Conservation (phyloP, 2,113 vertebrate species). For the Trogon melanurus region DNA sequence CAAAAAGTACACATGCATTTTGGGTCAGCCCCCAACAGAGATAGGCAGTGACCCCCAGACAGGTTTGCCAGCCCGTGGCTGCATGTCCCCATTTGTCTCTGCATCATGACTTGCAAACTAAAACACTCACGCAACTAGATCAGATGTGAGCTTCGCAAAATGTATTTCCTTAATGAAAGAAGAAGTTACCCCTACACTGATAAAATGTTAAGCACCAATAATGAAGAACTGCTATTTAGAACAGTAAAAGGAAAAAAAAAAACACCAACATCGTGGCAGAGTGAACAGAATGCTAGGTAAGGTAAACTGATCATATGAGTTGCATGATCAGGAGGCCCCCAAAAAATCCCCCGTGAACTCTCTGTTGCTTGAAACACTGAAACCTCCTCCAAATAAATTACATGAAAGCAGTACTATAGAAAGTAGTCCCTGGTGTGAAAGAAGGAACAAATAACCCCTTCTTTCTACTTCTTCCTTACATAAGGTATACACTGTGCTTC, state of each 20-base stretch:
- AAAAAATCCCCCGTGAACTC: fast-evolving
- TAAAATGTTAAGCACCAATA: background rate
- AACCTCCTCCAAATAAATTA: background rate
- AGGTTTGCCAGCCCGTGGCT: background rate
- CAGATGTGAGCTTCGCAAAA: background rate
- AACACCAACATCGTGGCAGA: background rate
- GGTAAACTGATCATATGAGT: background rate
- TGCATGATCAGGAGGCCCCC: background rate
- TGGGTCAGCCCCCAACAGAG: background rate
- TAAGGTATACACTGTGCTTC: background rate
- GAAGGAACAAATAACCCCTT: background rate
- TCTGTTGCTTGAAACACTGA: background rate
- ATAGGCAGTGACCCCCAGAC: fast-evolving
- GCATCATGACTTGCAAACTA: background rate
- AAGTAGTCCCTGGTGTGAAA: background rate
- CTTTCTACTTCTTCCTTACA: background rate
- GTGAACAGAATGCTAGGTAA: background rate
- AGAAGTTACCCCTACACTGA: background rate
- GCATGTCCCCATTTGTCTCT: background rate
- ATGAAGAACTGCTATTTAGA: background rate
- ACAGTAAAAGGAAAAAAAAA: background rate
- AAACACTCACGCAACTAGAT: background rate
- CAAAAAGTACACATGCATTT: fast-evolving
- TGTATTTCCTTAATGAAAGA: background rate
- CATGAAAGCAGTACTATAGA: background rate